Conservation (phyloP, 2,888 invertebrate species). For the Diabrotica balteata region DNA sequence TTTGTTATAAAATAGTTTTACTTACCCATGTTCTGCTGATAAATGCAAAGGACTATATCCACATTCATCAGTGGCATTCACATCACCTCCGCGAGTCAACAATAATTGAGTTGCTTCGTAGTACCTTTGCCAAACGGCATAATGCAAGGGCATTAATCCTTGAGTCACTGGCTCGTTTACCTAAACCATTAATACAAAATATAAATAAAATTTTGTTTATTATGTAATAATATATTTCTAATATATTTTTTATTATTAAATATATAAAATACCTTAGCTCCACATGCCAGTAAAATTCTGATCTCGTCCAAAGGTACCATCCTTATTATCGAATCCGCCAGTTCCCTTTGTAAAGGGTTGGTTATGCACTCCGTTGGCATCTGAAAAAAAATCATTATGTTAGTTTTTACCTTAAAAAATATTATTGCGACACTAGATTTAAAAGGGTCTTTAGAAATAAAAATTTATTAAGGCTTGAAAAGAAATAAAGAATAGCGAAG, state of each 20-base stretch:
- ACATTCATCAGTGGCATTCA: slow-evolving; percentile 85
- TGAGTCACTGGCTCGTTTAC: slow-evolving; percentile 82
- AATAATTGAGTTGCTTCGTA: slow-evolving; percentile 81
- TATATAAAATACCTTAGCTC: slow-evolving; percentile 70
- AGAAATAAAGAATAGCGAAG: too few relatives aligned
- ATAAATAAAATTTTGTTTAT: too few relatives aligned
- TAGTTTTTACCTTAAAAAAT: slow-evolving; percentile 2
- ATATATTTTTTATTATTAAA: too few relatives aligned
- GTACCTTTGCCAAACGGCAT: slow-evolving; percentile 89
- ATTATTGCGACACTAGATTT: too few relatives aligned
- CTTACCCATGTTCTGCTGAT: slow-evolving; percentile 84
- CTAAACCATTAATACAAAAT: too few relatives aligned
- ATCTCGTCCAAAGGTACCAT: slow-evolving; percentile 89
- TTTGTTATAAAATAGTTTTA: slow-evolving; percentile 2
- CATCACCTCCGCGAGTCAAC: slow-evolving; percentile 81
- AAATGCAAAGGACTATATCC: slow-evolving; percentile 91
- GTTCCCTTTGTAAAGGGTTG: slow-evolving; percentile 81
- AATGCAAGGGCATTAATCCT: slow-evolving; percentile 88
- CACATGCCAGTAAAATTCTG: slow-evolving; percentile 82
- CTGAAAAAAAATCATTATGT: slow-evolving; percentile 41
- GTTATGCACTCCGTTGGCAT: slow-evolving; percentile 79
- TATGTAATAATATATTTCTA: too few relatives aligned
- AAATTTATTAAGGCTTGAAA: too few relatives aligned
- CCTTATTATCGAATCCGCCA: slow-evolving; percentile 89
- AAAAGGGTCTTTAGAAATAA: too few relatives aligned